Evolutionary conservation across 2,797 vertebrate genomes (phyloP).

Genomic region (Chelidonichthys spinosus): DNA sequence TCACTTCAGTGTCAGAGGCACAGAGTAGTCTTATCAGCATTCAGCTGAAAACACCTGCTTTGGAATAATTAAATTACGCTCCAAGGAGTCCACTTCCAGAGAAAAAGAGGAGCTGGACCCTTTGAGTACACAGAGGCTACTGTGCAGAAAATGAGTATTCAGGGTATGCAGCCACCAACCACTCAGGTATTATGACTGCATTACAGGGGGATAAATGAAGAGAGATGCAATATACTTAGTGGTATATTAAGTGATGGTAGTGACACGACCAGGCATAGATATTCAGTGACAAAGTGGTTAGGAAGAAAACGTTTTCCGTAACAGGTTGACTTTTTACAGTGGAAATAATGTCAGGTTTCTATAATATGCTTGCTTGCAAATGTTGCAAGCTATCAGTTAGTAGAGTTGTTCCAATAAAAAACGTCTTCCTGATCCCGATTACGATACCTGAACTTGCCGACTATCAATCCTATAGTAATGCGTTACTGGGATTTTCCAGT

Average conservation of each 20-base stretch:
- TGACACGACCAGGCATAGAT: slow-evolving; percentile 14
- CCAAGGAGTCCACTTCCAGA: slow-evolving; percentile 63
- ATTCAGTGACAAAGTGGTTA: background rate
- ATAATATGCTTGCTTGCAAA: background rate
- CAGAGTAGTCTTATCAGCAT: slow-evolving; percentile 76
- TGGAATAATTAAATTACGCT: slow-evolving; percentile 81
- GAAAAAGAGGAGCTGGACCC: slow-evolving; percentile 61
- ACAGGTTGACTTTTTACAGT: too few relatives aligned
- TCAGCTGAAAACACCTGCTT: slow-evolving; percentile 81
- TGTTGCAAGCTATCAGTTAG: background rate
- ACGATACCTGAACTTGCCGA: too few relatives aligned
- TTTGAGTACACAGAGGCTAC: slow-evolving; percentile 69
- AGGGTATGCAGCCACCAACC: slow-evolving; percentile 61
- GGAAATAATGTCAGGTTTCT: background rate
- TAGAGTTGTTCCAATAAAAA: too few relatives aligned
- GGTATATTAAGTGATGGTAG: slow-evolving; percentile 46
- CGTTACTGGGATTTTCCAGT: too few relatives aligned
- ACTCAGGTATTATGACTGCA: slow-evolving; percentile 72
- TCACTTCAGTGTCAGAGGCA: slow-evolving; percentile 57
- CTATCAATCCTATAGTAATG: too few relatives aligned
- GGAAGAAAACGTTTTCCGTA: background rate
- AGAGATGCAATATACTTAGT: slow-evolving; percentile 38
- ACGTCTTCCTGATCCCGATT: too few relatives aligned
- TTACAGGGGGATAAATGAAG: slow-evolving; percentile 67
- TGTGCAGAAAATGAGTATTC: slow-evolving; percentile 76